Percentiles rank a stretch among this genome's conserved stretches.
Conservation (phyloP, 1,140 invertebrate genomes). For the Papilio polyxenes region DNA sequence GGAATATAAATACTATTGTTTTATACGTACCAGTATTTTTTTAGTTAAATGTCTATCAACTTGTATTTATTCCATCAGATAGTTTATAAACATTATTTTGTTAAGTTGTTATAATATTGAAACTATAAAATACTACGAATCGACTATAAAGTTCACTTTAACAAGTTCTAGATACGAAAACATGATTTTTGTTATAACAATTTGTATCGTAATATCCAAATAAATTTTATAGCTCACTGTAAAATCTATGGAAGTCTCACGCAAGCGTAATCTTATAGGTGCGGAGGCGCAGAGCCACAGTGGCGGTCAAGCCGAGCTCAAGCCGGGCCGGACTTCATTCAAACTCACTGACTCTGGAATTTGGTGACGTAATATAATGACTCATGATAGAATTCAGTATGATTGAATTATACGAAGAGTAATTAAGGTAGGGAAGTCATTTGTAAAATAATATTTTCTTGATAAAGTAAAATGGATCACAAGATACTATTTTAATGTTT, state of each 20-base stretch:
- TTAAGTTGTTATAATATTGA: too few relatives aligned
- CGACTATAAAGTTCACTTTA: too few relatives aligned
- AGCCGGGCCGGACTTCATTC: constrained; percentile 42
- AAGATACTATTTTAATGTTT: background rate
- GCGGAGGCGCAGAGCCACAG: constrained; percentile 50
- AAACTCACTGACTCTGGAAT: constrained; percentile 59
- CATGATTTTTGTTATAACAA: background rate
- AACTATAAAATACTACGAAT: background rate
- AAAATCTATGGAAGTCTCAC: constrained; percentile 48
- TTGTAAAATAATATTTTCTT: background rate
- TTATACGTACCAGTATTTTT: too few relatives aligned
- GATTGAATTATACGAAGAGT: constrained; percentile 20
- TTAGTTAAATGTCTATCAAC: too few relatives aligned
- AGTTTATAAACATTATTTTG: too few relatives aligned
- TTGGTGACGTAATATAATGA: constrained; percentile 47
- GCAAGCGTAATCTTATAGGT: constrained; percentile 64
- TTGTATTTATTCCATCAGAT: too few relatives aligned
- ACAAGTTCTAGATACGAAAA: background rate
- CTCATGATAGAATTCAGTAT: constrained; percentile 22
- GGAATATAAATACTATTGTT: too few relatives aligned
- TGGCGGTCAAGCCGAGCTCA: constrained; percentile 54
- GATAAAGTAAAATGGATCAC: background rate
- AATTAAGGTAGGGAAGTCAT: background rate
- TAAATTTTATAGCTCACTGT: constrained; percentile 41
- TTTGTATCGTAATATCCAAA: background rate